Evolutionary conservation across 2,797 vertebrate genomes (phyloP).

Genomic region (Chaenodraco wilsoni): DNA sequence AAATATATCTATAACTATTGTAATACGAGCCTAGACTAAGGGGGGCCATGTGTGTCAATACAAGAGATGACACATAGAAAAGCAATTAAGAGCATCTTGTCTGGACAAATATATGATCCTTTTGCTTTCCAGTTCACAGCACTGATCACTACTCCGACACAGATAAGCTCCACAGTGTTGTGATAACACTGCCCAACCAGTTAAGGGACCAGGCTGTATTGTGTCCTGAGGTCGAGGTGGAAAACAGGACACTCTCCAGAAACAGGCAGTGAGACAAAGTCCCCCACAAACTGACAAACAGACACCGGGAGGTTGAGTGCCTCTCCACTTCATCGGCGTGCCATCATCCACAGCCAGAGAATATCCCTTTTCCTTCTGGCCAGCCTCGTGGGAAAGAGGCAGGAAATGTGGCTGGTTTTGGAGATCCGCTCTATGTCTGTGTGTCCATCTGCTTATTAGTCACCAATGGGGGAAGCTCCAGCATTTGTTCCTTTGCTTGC

Average conservation of each 20-base stretch:
- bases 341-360: constrained; percentile 66
- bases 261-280: constrained; percentile 55
- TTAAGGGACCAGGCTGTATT: constrained; percentile 24
- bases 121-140: constrained; percentile 10
- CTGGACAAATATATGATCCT: constrained; percentile 2
- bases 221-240: constrained; percentile 50
- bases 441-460: constrained; percentile 70
- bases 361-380: constrained; percentile 74
- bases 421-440: constrained; percentile 41
- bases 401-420: constrained; percentile 71
- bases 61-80: neutral
- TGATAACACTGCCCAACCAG: constrained; percentile 3
- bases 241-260: constrained; percentile 59
- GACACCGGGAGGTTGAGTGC: constrained; percentile 42
- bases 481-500: constrained; percentile 73
- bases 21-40: neutral
- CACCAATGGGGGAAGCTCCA: constrained; percentile 77
- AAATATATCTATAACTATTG: neutral
- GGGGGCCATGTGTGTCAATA: neutral
- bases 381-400: constrained; percentile 77
- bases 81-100: neutral
- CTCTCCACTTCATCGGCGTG: constrained; percentile 38
- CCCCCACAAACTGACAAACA: constrained; percentile 41
- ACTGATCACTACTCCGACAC: constrained; percentile 2
- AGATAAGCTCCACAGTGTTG: constrained; percentile 34